Percentiles rank a stretch among this genome's conserved stretches.
These are phyloP conservation scores for Leptinotarsa texana DNA, from an alignment of 1,140 invertebrate species.

Conservation along the genomic window DNA sequence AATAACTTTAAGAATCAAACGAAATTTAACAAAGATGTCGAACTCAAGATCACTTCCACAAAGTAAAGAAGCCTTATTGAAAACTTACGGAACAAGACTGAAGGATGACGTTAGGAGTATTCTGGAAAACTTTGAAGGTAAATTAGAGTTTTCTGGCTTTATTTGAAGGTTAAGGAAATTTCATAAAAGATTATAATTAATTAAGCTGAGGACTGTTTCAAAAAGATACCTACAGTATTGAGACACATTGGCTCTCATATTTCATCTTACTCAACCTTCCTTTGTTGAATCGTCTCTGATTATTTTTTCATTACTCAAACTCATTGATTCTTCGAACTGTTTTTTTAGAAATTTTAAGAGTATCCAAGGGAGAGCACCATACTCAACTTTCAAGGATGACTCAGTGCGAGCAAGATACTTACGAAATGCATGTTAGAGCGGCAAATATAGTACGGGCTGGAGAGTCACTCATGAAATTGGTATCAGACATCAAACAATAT, in stretches of 20 bases:
- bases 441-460: conserved; percentile 94
- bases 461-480: conserved; percentile 94
- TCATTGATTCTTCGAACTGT: not conserved
- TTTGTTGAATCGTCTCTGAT: too few species aligned
- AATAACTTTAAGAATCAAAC: not conserved
- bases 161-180: too few species aligned
- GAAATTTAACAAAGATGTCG: conserved; percentile 53
- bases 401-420: conserved; percentile 89
- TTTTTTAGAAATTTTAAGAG: conserved; percentile 86
- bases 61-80: conserved; percentile 91
- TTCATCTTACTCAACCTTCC: too few species aligned
- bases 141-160: conserved; percentile 9
- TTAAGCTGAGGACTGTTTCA: too few species aligned
- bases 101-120: conserved; percentile 97
- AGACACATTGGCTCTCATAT: too few species aligned
- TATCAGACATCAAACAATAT: conserved; percentile 95
- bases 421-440: conserved; percentile 94
- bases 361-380: conserved; percentile 91
- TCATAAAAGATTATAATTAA: too few species aligned
- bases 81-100: conserved; percentile 88
- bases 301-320: too few species aligned
- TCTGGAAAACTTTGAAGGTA: conserved; percentile 94
- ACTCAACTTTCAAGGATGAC: conserved; percentile 85
- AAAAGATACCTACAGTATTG: too few species aligned
- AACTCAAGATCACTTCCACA: conserved; percentile 74